These are phyloP conservation scores for Bombus turneri DNA, from an alignment of 1,140 invertebrate genomes.

Conservation along the genomic window DNA sequence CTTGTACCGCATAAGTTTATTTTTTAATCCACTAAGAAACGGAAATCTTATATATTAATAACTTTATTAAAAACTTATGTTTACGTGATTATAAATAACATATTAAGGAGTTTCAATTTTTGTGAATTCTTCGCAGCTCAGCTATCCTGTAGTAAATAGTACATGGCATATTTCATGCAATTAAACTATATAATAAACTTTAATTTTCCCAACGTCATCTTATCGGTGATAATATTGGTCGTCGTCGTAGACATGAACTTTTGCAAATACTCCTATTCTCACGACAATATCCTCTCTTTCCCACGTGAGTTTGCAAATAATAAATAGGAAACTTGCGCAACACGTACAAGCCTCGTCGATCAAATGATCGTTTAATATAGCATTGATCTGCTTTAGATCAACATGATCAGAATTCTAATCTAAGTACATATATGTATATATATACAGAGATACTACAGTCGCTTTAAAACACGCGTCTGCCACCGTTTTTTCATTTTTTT, in stretches of 20 bases:
- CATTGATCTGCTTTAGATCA: slow-evolving; percentile 3
- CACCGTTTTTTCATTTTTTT: background rate
- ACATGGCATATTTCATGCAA: slow-evolving; percentile 57
- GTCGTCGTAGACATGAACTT: slow-evolving; percentile 17
- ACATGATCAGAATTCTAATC: slow-evolving; percentile 23
- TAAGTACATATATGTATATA: slow-evolving; percentile 35
- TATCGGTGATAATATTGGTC: background rate
- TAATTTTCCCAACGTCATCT: background rate
- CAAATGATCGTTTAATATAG: slow-evolving; percentile 15
- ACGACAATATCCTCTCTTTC: background rate
- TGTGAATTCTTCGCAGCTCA: background rate
- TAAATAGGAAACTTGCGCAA: background rate
- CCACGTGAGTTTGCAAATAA: background rate
- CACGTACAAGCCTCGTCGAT: slow-evolving; percentile 25
- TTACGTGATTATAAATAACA: background rate
- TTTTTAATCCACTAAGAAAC: background rate
- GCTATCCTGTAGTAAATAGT: background rate
- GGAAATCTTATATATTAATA: background rate
- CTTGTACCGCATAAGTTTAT: too few relatives aligned
- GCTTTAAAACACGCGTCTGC: slow-evolving; percentile 20
- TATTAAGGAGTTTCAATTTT: background rate
- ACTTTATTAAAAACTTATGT: slow-evolving; percentile 16
- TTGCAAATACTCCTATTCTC: background rate
- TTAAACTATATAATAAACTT: slow-evolving; percentile 23
- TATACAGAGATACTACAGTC: slow-evolving; percentile 43